Conservation (phyloP, 2,888 invertebrate genomes). For the Agonopterix alstromeriana region DNA sequence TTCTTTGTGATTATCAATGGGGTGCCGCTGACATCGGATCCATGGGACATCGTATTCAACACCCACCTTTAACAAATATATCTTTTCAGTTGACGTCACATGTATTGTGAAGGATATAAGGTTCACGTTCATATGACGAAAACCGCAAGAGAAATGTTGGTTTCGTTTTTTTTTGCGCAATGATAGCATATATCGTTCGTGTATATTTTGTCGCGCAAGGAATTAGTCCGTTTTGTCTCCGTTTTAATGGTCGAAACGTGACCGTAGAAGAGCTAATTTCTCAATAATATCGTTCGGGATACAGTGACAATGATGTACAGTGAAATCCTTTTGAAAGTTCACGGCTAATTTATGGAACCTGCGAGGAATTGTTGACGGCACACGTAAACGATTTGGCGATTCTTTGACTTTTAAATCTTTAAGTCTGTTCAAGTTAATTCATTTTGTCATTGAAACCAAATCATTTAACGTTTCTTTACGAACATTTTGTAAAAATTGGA, state of each 20-base stretch:
- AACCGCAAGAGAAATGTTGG: constrained; percentile 2
- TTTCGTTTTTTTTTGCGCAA: constrained; percentile 68
- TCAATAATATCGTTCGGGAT: constrained; percentile 57
- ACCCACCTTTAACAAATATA: constrained; percentile 29
- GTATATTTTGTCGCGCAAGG: constrained; percentile 66
- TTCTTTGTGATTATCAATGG: constrained; percentile 65
- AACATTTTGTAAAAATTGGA: too few relatives aligned
- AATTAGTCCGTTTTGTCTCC: constrained; percentile 73
- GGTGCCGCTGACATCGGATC: constrained; percentile 67
- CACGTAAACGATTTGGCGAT: constrained; percentile 22
- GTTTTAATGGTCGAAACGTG: constrained; percentile 70
- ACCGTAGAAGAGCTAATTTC: constrained; percentile 64
- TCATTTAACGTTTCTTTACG: too few relatives aligned
- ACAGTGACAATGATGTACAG: constrained; percentile 60
- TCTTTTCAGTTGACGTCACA: constrained; percentile 2
- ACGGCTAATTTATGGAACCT: constrained; percentile 50
- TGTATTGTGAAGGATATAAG: neutral
- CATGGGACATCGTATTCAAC: constrained; percentile 53
- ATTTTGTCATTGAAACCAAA: too few relatives aligned
- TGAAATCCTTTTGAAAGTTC: constrained; percentile 41
- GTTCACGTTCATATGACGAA: neutral
- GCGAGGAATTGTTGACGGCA: constrained; percentile 27
- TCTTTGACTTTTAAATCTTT: constrained; percentile 4
- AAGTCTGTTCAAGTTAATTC: too few relatives aligned
- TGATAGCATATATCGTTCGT: constrained; percentile 62